Base-by-base conservation (phyloP, 1,140 invertebrate genomes). In the Helicoverpa zea region DNA sequence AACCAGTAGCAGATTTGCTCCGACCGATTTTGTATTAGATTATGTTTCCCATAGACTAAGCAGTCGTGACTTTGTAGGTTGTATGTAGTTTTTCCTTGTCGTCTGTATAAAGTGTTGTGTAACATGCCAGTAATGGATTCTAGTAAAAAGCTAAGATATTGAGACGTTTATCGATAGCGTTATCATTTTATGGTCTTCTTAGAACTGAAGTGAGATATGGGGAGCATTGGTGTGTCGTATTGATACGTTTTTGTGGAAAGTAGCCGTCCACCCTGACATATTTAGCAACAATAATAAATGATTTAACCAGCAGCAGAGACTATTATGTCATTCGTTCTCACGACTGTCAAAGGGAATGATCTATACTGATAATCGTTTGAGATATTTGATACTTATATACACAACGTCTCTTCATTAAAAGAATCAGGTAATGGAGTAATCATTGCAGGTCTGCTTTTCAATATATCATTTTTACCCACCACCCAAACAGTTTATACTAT, bases 1-100 rank as follows among this genome's bases (percentile, higher is more conserved):
- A 56, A 73, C 70, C 70, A 73, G 70, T 73, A 73, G 70, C 70
- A 73, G 70, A 73, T 73, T 73, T 10, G 51, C 52, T 56, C 1
- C 54, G 70, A n/a, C 52, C 43, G 52, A 73, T 56, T 73, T 58
- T 73, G 47, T 73, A 23, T 73, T 23, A 35, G 70, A 73, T 73
- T 73, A 73, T 73, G 52, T 73, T 73, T 58, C 70, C 51, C 54
- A 73, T 73, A 58, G 54, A 73, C 13, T 18, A 58, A 58, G 54
- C 68, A 13, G 23, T 72, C 49, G 47, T 72, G 47, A 51, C 47
- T 61, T 13, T 54, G 16, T 23, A 72, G 23, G 23, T 52, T 52
- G 68, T 70, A 52, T 29, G 54, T 72, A 52, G 18, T 72, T 72
- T 72, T 72, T 72, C 49, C 49, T 4, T 70, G 66, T 51, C 13